phyloP scores from a whole-genome alignment of 2,888 invertebrate species.

The Caenorhabditis angaria region DNA sequence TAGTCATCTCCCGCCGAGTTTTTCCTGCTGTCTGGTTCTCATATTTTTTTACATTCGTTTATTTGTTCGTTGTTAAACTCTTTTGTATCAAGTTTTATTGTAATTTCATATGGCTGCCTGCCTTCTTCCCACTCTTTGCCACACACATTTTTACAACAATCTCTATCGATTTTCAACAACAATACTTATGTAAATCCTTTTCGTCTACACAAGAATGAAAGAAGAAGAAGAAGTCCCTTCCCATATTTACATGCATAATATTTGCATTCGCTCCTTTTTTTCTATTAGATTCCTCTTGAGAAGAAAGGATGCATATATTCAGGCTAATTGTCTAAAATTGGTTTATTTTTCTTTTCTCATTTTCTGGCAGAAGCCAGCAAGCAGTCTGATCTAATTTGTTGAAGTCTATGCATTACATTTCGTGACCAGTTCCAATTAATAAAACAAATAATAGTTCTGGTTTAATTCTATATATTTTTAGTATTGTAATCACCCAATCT shows the following conservation, averaged over 20 bases:
- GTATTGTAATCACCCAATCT: too few relatives aligned
- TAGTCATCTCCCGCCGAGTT: constrained; percentile 6
- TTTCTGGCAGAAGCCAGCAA: constrained; percentile 1
- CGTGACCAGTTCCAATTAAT: background rate
- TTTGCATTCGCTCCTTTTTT: constrained; percentile 8
- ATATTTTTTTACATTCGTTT: background rate
- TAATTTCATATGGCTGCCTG: background rate
- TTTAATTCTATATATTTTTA: too few relatives aligned
- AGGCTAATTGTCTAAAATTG: constrained; percentile 26
- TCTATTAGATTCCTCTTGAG: constrained; percentile 8
- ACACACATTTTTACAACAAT: constrained; percentile 4
- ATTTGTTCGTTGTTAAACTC: background rate
- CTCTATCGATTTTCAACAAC: constrained; percentile 2
- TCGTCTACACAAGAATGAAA: background rate
- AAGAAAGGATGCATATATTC: constrained; percentile 8
- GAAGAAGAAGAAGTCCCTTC: background rate
- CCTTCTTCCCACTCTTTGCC: background rate
- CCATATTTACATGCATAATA: constrained; percentile 7
- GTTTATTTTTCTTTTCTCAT: constrained; percentile 20
- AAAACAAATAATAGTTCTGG: background rate
- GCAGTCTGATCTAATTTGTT: constrained; percentile 4
- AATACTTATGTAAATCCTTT: constrained; percentile 4
- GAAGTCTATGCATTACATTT: background rate
- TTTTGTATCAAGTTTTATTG: constrained; percentile 4
- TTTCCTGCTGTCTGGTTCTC: background rate